Percentiles rank a stretch among this genome's conserved stretches.
These are phyloP conservation scores for Tupaia chinensis DNA, from an alignment of 2,113 vertebrate genomes.

Conservation along the genomic window DNA sequence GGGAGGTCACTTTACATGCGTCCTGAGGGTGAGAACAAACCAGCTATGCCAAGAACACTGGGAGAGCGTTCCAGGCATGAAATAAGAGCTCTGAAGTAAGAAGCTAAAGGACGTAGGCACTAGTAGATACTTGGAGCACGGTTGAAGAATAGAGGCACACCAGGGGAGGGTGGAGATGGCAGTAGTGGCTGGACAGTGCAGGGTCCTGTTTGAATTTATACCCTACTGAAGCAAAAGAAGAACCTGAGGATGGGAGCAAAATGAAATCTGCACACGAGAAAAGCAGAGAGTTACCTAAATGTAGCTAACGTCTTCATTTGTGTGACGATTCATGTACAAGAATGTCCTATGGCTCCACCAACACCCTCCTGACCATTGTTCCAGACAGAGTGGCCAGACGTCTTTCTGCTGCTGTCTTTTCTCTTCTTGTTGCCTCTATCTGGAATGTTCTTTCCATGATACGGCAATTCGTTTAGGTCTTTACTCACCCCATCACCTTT, in stretches of 20 bases:
- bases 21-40: not conserved
- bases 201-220: not conserved
- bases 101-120: too few relatives aligned
- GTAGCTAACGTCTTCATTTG: not conserved
- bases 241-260: not conserved
- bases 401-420: not conserved
- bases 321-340: not conserved
- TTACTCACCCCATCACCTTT: not conserved
- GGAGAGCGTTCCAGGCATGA: not conserved
- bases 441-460: not conserved
- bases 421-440: not conserved
- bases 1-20: not conserved
- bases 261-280: not conserved
- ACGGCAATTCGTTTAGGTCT: not conserved
- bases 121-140: not conserved
- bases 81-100: not conserved
- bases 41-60: not conserved
- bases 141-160: not conserved
- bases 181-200: not conserved
- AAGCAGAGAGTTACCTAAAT: not conserved
- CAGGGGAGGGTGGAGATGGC: not conserved
- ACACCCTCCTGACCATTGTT: not conserved
- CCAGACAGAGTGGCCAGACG: not conserved
- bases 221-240: not conserved
- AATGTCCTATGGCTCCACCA: accelerated